Evolutionary conservation across 2,113 vertebrate species (phyloP).

Genomic region (Ictalurus furcatus): DNA sequence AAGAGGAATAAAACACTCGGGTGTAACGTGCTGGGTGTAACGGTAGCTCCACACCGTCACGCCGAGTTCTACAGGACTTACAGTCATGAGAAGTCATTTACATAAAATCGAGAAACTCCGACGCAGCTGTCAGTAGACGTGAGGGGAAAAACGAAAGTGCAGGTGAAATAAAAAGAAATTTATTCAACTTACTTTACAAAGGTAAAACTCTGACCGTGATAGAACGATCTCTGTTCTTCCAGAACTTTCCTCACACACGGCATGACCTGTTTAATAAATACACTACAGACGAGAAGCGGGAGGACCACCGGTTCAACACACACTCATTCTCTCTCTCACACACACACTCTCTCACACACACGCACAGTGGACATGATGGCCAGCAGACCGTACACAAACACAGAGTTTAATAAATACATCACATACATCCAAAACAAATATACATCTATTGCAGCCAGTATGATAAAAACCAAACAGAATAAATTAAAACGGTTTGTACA

Average conservation of each 20-base stretch:
- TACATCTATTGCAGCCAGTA: slow-evolving; percentile 87
- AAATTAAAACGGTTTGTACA: slow-evolving; percentile 84
- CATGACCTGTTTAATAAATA: slow-evolving; percentile 58
- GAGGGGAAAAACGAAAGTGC: not conserved
- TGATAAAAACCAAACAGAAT: slow-evolving; percentile 80
- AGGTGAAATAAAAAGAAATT: slow-evolving; percentile 82
- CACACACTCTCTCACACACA: slow-evolving; percentile 47
- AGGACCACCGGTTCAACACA: slow-evolving; percentile 25
- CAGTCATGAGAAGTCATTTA: not conserved
- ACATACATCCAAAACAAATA: slow-evolving; percentile 83
- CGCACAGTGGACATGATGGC: slow-evolving; percentile 71
- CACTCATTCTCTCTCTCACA: not conserved
- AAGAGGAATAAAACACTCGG: not conserved
- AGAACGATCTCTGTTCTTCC: slow-evolving; percentile 76
- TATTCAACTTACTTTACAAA: slow-evolving; percentile 85
- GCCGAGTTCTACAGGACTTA: not conserved
- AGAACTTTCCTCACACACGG: slow-evolving; percentile 67
- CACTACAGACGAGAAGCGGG: slow-evolving; percentile 43
- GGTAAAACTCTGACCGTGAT: slow-evolving; percentile 82
- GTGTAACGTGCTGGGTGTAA: not conserved
- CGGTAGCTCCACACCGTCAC: not conserved
- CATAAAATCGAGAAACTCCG: not conserved
- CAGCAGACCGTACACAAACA: slow-evolving; percentile 81
- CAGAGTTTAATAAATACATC: slow-evolving; percentile 88
- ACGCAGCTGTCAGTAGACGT: not conserved